These are phyloP conservation scores for Troglohyphantes excavatus DNA, from an alignment of 2,888 invertebrate genomes.

Conservation along the genomic window DNA sequence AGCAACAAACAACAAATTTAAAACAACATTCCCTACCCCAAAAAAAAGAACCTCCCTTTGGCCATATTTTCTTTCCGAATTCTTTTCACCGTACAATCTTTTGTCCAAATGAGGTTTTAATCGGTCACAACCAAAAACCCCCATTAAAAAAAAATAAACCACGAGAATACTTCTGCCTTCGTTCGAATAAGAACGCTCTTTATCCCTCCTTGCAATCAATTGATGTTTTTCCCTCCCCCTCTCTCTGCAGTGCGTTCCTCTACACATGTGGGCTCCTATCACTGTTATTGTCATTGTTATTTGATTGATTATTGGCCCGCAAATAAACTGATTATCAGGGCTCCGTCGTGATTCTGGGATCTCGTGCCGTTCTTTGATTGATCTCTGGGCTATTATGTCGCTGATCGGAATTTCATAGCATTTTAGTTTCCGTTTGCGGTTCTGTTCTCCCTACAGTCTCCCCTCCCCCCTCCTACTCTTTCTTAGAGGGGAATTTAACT, in stretches of 20 bases:
- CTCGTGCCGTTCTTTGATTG: background rate
- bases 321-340: constrained; percentile 48
- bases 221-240: background rate
- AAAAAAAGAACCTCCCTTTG: background rate
- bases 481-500: background rate
- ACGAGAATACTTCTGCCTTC: background rate
- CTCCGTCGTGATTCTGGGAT: constrained; percentile 18
- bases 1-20: background rate
- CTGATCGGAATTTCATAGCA: constrained; percentile 31
- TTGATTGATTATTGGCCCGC: constrained; percentile 59
- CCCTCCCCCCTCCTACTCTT: background rate
- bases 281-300: constrained; percentile 61
- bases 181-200: background rate
- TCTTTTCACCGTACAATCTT: constrained; percentile 12
- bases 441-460: background rate
- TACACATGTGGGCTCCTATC: constrained; percentile 50
- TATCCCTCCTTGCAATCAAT: constrained; percentile 23
- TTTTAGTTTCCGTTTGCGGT: background rate
- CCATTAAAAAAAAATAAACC: background rate
- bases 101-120: constrained; percentile 63
- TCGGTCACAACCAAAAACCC: background rate
- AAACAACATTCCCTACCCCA: background rate
- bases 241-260: background rate
- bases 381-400: constrained; percentile 30
- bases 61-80: constrained; percentile 9